Conservation (phyloP, 2,113 vertebrate species). For the Uropsilus gracilis region DNA sequence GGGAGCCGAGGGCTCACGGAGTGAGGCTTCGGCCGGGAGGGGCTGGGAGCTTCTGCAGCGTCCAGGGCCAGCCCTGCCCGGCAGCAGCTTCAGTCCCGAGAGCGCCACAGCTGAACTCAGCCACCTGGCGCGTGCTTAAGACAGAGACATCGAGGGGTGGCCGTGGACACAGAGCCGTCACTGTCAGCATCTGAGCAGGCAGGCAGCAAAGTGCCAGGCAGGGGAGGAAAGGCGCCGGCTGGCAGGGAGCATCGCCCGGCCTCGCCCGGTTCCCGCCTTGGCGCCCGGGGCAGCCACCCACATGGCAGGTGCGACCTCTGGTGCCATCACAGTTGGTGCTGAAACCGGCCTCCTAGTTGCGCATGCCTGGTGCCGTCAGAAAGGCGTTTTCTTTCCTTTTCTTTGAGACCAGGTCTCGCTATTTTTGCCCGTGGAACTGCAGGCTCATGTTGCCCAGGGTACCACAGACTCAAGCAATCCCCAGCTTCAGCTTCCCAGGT, state of each 20-base stretch:
- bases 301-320: background rate
- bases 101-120: background rate
- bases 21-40: too few species aligned
- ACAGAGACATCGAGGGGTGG: constrained; percentile 53
- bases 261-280: too few species aligned
- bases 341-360: background rate
- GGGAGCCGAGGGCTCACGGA: too few species aligned
- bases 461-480: too few species aligned
- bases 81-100: background rate
- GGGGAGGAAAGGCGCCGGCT: background rate
- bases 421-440: too few species aligned
- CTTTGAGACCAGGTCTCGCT: too few species aligned
- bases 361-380: background rate
- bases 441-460: too few species aligned
- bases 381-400: background rate
- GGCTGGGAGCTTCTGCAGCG: too few species aligned
- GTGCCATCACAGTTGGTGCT: background rate
- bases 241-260: background rate
- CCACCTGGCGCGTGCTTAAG: background rate
- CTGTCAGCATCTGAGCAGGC: too few species aligned
- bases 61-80: background rate
- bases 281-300: background rate
- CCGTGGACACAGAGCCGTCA: background rate
- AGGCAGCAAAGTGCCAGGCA: background rate
- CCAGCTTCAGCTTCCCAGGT: too few species aligned